Evolutionary conservation across 2,113 vertebrate species (phyloP), one percentile per base, ranked within the genome.

Genomic region (Daphoenositta chrysoptera): DNA sequence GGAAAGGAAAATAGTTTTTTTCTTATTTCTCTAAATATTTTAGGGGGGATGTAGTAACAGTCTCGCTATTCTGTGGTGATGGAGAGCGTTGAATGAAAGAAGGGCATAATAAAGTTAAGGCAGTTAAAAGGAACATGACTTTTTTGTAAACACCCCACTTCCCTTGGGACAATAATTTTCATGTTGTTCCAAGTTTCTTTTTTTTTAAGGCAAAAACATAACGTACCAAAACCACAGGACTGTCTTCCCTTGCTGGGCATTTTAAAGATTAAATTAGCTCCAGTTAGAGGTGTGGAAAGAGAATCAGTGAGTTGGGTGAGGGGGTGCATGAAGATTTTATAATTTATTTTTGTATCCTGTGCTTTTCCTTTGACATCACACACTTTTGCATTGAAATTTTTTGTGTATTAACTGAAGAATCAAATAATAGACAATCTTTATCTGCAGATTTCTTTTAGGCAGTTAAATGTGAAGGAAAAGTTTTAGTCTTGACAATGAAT

Each of bases 201-300:
- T 73, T 60, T 65, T 48, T 6, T 7, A 70, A 54, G 6, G 13
- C 31, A 72, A 65, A 94, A 76, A 4, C 5, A 27, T 44, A 68
- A 39, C 0, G 0, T 80, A 60, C 37, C 6, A 45, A 65, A 90
- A 24, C 1, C n/a, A 28, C 21, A 47, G 15, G 47, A 73, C 13
- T 63, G 18, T 50, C 93, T 92, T 88, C 61, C 28, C 14, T 70
- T 70, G n/a, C 18, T 83, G 50, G 15, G 8, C 83, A 50, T 57
- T 84, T 87, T 66, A 27, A 65, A 85, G 40, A 51, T 64, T 42
- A 70, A 78, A 71, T 75, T 69, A 70, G 1, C 10, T 66, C 13
- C 58, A 58, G 7, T 37, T 66, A 50, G 33, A 95, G 28, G 22
- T 75, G 33, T 42, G 54, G 48, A 88, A 91, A 58, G 39, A 83